These are phyloP conservation scores for Crematogaster levior DNA, from an alignment of 2,888 invertebrate species.

Conservation along the genomic window DNA sequence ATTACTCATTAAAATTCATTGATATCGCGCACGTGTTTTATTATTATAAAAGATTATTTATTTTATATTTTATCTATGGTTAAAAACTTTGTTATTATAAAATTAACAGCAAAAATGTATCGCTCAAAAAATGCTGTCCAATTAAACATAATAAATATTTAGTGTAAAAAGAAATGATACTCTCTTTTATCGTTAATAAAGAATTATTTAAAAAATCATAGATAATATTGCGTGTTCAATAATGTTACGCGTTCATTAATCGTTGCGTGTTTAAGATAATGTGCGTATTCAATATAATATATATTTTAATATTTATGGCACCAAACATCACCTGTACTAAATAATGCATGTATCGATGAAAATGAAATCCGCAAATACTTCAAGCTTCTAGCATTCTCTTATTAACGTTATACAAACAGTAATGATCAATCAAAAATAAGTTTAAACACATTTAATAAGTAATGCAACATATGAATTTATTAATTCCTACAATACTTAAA, in stretches of 20 bases:
- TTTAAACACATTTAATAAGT: not conserved
- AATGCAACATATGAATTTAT: not conserved
- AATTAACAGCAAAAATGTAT: not conserved
- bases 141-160: not conserved
- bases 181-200: constrained; percentile 52
- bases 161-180: constrained; percentile 25
- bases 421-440: not conserved
- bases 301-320: not conserved
- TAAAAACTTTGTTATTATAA: constrained; percentile 1
- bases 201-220: constrained; percentile 42
- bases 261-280: constrained; percentile 7
- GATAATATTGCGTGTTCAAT: not conserved
- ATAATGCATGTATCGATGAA: no score
- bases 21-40: not conserved
- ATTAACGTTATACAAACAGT: not conserved
- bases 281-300: not conserved
- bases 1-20: constrained; percentile 15
- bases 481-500: not conserved
- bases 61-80: not conserved
- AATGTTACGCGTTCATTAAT: no score
- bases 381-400: not conserved
- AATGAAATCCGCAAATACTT: not conserved
- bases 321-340: not conserved
- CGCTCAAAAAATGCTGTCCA: not conserved
- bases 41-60: not conserved